Conservation (phyloP, 1,140 invertebrate species). For the Drosophila kepulauana region DNA sequence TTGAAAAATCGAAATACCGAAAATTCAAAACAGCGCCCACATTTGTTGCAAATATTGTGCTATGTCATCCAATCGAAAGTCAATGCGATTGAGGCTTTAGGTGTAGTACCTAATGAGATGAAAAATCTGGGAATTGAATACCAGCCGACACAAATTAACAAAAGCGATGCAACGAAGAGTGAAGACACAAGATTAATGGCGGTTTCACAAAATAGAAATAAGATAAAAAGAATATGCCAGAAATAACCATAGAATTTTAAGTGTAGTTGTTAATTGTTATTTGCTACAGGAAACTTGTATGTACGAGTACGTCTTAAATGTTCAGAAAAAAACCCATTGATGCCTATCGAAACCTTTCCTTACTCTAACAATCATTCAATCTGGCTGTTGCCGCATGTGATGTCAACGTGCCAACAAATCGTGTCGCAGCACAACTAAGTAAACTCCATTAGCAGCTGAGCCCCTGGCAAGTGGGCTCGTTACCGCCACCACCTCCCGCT, state of each 20-base stretch:
- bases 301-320: not conserved
- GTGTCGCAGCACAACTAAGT: slow-evolving; percentile 23
- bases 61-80: slow-evolving; percentile 67
- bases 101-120: slow-evolving; percentile 6
- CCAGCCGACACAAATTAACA: slow-evolving; percentile 19
- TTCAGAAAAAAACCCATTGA: slow-evolving; percentile 19
- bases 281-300: not conserved
- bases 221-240: not conserved
- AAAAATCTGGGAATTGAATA: slow-evolving; percentile 19
- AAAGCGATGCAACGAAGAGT: slow-evolving; percentile 6
- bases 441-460: slow-evolving; percentile 52
- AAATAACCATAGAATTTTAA: not conserved
- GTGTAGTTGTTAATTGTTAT: slow-evolving; percentile 20
- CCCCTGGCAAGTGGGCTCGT: slow-evolving; percentile 18
- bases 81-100: slow-evolving; percentile 26
- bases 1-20: slow-evolving; percentile 1
- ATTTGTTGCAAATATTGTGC: slow-evolving; percentile 36
- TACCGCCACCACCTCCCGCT: no score
- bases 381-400: slow-evolving; percentile 6
- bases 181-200: slow-evolving; percentile 2
- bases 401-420: slow-evolving; percentile 32
- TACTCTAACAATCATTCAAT: slow-evolving; percentile 27
- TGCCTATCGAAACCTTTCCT: slow-evolving; percentile 27
- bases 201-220: not conserved
- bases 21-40: not conserved